Evolutionary conservation across 1,140 invertebrate genomes (phyloP).

Genomic region (Diorhabda sublineata): DNA sequence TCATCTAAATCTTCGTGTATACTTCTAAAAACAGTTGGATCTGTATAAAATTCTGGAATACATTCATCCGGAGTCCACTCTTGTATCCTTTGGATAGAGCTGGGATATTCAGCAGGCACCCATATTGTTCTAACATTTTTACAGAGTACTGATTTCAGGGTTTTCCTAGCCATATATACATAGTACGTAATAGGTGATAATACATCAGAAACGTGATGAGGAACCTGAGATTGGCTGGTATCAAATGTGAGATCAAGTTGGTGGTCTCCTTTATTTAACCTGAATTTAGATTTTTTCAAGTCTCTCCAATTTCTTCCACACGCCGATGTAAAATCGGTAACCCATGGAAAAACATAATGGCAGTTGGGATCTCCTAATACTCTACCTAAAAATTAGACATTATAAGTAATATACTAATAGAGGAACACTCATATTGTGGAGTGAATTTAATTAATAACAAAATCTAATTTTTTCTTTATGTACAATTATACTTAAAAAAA

Average conservation of each 20-base stretch:
- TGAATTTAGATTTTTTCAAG: conserved; percentile 90
- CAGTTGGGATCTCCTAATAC: conserved; percentile 80
- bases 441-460: too few relatives aligned
- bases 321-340: conserved; percentile 83
- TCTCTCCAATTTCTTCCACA: conserved; percentile 84
- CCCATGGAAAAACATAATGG: conserved; percentile 96
- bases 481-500: too few relatives aligned
- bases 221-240: conserved; percentile 55
- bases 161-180: conserved; percentile 87
- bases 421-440: too few relatives aligned
- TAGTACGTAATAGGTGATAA: conserved; percentile 97
- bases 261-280: conserved; percentile 93
- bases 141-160: conserved; percentile 79
- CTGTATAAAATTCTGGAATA: conserved; percentile 92
- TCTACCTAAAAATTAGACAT: conserved; percentile 39
- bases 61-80: conserved; percentile 98
- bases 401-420: too few relatives aligned
- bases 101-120: conserved; percentile 95
- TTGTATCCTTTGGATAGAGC: conserved; percentile 83
- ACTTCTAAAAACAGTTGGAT: conserved; percentile 83
- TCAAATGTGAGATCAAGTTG: conserved; percentile 92
- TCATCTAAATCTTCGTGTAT: conserved; percentile 70
- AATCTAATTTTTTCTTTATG: too few relatives aligned
- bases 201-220: conserved; percentile 94
- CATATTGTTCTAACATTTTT: conserved; percentile 87